phyloP scores from a whole-genome alignment of 2,113 vertebrate genomes.

The Pomatostomus ruficeps region DNA sequence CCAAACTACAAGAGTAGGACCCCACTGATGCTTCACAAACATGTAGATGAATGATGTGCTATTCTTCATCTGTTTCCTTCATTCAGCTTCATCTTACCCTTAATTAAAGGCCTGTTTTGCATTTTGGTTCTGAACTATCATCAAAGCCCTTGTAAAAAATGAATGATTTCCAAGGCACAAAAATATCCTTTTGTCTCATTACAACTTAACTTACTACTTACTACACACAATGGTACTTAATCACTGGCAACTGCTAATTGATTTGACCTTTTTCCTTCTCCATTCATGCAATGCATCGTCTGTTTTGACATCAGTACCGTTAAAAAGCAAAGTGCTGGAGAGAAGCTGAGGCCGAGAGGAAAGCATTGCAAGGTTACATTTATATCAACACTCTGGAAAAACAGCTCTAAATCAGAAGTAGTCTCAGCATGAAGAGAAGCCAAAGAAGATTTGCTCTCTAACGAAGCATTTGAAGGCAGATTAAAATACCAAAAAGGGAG shows the following conservation, averaged over 20 bases:
- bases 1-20: background rate
- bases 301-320: background rate
- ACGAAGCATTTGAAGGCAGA: background rate
- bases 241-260: background rate
- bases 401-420: background rate
- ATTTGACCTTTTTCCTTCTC: background rate
- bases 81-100: background rate
- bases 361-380: background rate
- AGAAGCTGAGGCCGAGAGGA: background rate
- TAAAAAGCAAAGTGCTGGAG: background rate
- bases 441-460: background rate
- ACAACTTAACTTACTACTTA: background rate
- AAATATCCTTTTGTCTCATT: background rate
- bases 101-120: background rate
- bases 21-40: background rate
- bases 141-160: background rate
- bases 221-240: background rate
- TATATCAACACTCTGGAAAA: background rate
- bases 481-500: background rate
- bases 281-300: background rate
- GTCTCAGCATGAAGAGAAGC: background rate
- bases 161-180: background rate
- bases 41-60: background rate
- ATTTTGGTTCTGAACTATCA: background rate
- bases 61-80: background rate